A percentile compares a stretch with the other conserved stretches of the same genome.
These are phyloP conservation scores for Noctua pronuba DNA, from an alignment of 2,888 invertebrate species.

Conservation along the genomic window DNA sequence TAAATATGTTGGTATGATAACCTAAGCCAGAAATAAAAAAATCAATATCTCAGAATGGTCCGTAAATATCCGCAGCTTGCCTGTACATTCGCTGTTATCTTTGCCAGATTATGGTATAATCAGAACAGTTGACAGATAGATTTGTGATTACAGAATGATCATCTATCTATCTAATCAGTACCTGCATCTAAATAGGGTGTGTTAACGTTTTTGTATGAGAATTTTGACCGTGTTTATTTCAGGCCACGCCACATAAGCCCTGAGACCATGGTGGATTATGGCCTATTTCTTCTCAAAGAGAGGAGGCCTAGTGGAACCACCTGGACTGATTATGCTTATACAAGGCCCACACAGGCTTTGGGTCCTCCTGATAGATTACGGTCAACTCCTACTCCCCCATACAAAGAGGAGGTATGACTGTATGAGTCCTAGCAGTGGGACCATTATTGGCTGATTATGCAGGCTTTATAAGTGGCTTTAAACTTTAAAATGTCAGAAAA, in stretches of 20 bases:
- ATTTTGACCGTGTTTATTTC: neutral
- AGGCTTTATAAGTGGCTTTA: neutral
- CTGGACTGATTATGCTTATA: neutral
- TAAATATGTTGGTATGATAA: neutral
- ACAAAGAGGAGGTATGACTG: neutral
- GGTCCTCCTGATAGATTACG: neutral
- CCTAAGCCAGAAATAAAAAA: conserved; percentile 16
- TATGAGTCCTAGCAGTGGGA: neutral
- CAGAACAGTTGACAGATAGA: conserved; percentile 13
- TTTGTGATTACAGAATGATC: conserved; percentile 1
- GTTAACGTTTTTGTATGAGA: neutral
- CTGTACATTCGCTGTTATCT: neutral
- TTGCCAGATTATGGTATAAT: neutral
- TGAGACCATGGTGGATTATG: neutral
- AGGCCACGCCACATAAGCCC: neutral
- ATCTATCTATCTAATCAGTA: conserved; percentile 1
- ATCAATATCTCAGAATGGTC: conserved; percentile 1
- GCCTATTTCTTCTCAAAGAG: neutral
- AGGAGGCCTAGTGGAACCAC: neutral
- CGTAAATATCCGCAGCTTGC: neutral
- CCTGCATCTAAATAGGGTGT: neutral
- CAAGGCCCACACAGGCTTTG: neutral
- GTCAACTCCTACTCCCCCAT: neutral
- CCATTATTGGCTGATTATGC: neutral
- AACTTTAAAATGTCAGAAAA: neutral